Evolutionary conservation across 2,797 vertebrate species (phyloP), one percentile per base, ranked within the genome.

Genomic region (Tokudaia tokunoshimensis): DNA sequence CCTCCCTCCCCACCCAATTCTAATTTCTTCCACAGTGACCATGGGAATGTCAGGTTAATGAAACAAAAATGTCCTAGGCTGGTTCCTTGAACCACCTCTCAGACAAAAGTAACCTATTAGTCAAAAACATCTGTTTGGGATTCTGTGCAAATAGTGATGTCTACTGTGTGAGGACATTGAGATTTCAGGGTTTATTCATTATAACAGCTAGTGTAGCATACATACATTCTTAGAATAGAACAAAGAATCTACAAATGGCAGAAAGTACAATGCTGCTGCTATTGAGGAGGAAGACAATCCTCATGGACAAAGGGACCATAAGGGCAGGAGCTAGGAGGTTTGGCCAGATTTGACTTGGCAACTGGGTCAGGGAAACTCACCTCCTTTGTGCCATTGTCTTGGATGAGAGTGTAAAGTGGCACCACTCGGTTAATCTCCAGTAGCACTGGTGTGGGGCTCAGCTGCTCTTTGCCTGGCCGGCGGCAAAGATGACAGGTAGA

Each of bases 321-420:
- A 79, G 22, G 47, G 70, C 17, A 63, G 80, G 75, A 55, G 63
- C 14, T 4, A 7, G 59, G 26, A 89, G 34, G 67, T 14, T 0
- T n/a, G 59, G 20, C 92, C 37, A 88, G 72, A 47, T 50, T 4
- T 55, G 11, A 88, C 19, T n/a, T 15, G 44, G 59, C 22, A 59
- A 55, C 1, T 57, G n/a, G 11, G 1, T 4, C 47, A 37, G 44
- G 67, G 78, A 84, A 55, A 94, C 98, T 98, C 98, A 99, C 99
- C 99, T 99, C 99, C 98, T 99, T 99, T 97, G 99, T 99, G 97
- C 99, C 97, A 0, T 99, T 99, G 98, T 99, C 99, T 98, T 99
- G 99, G 97, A 99, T 99, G 94, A 99, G 98, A 59, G 99, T 99
- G 0, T 99, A 99, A 52, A 99, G 99, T 26, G 99, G 99, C 81